Base-by-base conservation (phyloP, 2,888 invertebrate genomes). In the Argynnis bischoffii region DNA sequence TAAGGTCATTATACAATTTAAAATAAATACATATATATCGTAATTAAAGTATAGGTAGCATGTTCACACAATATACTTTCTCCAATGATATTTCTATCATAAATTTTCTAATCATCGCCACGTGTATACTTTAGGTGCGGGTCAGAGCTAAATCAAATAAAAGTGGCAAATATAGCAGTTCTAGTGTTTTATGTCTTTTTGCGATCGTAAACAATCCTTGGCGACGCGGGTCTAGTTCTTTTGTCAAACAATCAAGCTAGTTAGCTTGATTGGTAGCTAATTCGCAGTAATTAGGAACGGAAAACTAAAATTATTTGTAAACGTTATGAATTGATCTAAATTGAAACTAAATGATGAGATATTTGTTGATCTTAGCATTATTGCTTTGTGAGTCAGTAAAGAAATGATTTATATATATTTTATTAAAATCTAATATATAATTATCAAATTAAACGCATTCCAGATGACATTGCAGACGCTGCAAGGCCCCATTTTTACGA, bases 281-380 rank as follows among this genome's bases (percentile, higher is more conserved):
- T 67, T 67, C 16, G 55, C 80, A 79, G 79, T 79, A 76, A 77
- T 77, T 73, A 69, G 69, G 67, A 76, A 75, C 80, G 78, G 77
- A 80, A 81, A 80, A 76, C 67, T 73, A 71, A 73, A 76, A 72
- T 75, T 75, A 77, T 65, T 67, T 53, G 57, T 47, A 63, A 63
- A 69, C 66, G 65, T 68, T 64, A 72, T 72, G 56, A 59, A 60
- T 51, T 65, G 64, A 69, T n/a, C 55, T 21, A 18, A 26, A 21
- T 48, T 55, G 53, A 53, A 53, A 65, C 48, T 63, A 54, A 73
- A 75, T 81, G 78, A 92, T 92, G 92, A 84, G 88, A 63, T 86
- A 80, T 79, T 77, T 90, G 74, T 80, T 92, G 71, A 73, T 90
- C 70, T 78, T 90, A 72, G 88, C 89, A 8, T 81, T 92, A 69